These are phyloP conservation scores for Rattus rattus DNA, from an alignment of 2,113 vertebrate species.

Conservation along the genomic window DNA sequence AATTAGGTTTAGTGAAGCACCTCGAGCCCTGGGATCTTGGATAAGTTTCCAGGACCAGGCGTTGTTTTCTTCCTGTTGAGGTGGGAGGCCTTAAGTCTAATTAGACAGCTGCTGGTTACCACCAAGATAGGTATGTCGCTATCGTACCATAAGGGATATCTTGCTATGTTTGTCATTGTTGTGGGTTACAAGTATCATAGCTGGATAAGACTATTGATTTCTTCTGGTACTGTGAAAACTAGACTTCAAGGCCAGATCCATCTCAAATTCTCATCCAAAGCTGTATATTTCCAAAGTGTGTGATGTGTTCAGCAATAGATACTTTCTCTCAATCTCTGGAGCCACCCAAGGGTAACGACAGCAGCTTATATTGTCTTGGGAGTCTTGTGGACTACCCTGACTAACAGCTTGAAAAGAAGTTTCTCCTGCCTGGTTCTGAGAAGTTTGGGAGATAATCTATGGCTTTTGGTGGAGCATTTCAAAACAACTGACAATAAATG, in stretches of 20 bases:
- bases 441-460: not conserved
- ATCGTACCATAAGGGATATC: not conserved
- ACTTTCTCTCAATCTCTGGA: not conserved
- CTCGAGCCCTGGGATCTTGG: not conserved
- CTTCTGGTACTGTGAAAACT: not conserved
- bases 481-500: not conserved
- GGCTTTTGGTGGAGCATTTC: not conserved
- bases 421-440: not conserved
- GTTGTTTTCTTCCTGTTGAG: not conserved
- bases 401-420: not conserved
- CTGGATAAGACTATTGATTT: not conserved
- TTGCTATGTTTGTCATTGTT: not conserved
- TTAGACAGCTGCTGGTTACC: not conserved
- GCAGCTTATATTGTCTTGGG: not conserved
- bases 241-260: not conserved
- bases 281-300: not conserved
- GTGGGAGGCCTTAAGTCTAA: not conserved
- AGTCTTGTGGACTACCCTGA: not conserved
- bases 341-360: not conserved
- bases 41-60: not conserved
- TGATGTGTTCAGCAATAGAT: not conserved
- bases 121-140: not conserved
- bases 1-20: not conserved
- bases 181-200: not conserved
- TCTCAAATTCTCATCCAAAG: not conserved